Percentiles rank a stretch among this genome's conserved stretches.
Conservation (phyloP, 2,797 vertebrate genomes). For the Aulostomus chinensis region DNA sequence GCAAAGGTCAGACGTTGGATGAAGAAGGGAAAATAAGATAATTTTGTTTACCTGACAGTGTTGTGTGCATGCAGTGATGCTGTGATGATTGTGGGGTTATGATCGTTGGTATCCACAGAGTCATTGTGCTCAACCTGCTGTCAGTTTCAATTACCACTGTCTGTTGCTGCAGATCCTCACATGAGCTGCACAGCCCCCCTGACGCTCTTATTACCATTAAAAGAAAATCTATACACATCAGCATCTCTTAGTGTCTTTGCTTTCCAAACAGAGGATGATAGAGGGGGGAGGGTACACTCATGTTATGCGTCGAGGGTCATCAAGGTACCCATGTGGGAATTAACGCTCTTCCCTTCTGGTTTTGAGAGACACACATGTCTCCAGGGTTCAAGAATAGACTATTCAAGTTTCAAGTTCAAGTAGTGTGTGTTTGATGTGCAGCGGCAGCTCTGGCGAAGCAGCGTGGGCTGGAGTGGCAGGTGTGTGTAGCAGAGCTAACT, state of each 20-base stretch:
- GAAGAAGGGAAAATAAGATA: conserved; percentile 55
- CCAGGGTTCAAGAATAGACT: conserved; percentile 29
- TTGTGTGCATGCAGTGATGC: conserved; percentile 56
- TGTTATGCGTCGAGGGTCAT: conserved; percentile 56
- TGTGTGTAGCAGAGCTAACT: conserved; percentile 53
- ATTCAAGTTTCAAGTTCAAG: conserved; percentile 54
- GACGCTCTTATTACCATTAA: conserved; percentile 73
- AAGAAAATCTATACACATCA: conserved; percentile 79
- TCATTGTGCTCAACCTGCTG: conserved; percentile 77
- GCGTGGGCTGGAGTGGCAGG: conserved; percentile 50
- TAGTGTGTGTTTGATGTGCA: conserved; percentile 40
- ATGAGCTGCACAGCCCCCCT: conserved; percentile 44
- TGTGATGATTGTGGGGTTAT: conserved; percentile 78
- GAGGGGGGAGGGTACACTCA: conserved; percentile 32
- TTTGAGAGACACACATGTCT: conserved; percentile 53
- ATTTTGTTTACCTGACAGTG: conserved; percentile 79
- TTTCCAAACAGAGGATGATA: conserved; percentile 54
- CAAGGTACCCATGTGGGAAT: conserved; percentile 39
- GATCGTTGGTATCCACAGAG: conserved; percentile 78
- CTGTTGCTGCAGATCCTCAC: conserved; percentile 68
- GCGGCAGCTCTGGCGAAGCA: conserved; percentile 13
- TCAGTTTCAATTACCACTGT: conserved; percentile 81
- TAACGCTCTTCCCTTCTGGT: conserved; percentile 22
- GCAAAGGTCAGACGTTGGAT: conserved; percentile 54
- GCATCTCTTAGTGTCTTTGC: conserved; percentile 62